Evolutionary conservation across 2,888 invertebrate species (phyloP).

Genomic region (Macropis europaea): DNA sequence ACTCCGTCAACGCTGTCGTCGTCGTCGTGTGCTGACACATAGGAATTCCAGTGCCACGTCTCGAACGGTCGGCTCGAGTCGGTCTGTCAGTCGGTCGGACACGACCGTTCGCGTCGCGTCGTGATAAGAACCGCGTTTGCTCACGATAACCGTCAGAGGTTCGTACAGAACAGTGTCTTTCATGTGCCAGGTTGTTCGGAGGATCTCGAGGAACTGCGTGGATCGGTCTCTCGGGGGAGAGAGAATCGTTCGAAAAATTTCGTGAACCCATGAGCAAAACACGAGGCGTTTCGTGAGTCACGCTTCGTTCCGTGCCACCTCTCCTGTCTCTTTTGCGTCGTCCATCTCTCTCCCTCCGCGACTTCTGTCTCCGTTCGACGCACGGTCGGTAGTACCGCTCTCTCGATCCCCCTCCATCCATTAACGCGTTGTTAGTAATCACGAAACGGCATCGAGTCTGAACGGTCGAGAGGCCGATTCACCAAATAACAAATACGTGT

Average conservation of each 20-base stretch:
- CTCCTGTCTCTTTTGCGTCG: neutral
- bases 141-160: too few species aligned
- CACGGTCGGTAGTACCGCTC: neutral
- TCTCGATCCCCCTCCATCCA: constrained; percentile 4
- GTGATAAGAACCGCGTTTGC: too few species aligned
- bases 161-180: too few species aligned
- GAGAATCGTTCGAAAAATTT: constrained; percentile 13
- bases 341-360: constrained; percentile 12
- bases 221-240: too few species aligned
- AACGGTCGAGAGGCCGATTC: constrained; percentile 26
- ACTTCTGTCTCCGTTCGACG: neutral
- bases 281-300: constrained; percentile 52
- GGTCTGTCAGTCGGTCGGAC: constrained; percentile 14
- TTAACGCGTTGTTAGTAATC: constrained; percentile 40
- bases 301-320: constrained; percentile 32
- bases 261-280: constrained; percentile 24
- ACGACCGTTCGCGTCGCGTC: neutral
- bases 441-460: constrained; percentile 24
- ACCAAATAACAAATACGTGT: constrained; percentile 24
- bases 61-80: constrained; percentile 32
- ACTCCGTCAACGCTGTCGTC: constrained; percentile 48
- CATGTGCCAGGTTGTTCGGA: too few species aligned
- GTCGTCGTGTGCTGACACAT: constrained; percentile 34
- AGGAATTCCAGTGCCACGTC: constrained; percentile 61
- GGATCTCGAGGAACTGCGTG: too few species aligned